Percentiles rank a stretch among this genome's conserved stretches.
These are phyloP conservation scores for Drosophila subquinaria DNA, from an alignment of 2,888 invertebrate species.

Conservation along the genomic window DNA sequence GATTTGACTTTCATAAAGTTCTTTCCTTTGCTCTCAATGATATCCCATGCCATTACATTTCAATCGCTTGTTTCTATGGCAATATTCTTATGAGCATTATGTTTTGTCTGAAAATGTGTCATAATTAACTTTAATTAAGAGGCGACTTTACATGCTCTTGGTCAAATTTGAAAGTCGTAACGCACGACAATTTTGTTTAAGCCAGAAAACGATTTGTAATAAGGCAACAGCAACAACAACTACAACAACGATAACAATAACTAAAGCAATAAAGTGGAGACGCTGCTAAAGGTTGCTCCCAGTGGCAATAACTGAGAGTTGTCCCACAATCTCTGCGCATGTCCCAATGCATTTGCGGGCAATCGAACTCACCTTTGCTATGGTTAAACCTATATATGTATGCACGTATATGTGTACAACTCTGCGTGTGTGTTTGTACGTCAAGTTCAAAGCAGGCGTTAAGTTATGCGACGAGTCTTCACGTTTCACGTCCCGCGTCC, in stretches of 20 bases:
- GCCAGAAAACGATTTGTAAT: constrained; percentile 65
- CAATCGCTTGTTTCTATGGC: constrained; percentile 8
- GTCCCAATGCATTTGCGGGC: constrained; percentile 60
- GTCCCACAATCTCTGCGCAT: constrained; percentile 63
- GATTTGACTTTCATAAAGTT: not conserved
- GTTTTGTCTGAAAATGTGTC: constrained; percentile 5
- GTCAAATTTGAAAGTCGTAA: constrained; percentile 1
- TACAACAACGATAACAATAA: constrained; percentile 10
- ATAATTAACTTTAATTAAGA: constrained; percentile 23
- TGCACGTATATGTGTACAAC: constrained; percentile 2
- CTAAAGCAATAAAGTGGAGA: constrained; percentile 1
- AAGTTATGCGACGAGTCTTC: constrained; percentile 46
- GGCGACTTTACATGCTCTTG: not conserved
- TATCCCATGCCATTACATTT: not conserved
- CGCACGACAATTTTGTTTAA: constrained; percentile 26
- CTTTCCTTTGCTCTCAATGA: not conserved
- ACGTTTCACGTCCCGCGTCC: constrained; percentile 30
- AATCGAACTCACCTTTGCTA: constrained; percentile 72
- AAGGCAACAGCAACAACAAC: constrained; percentile 25
- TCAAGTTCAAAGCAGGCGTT: constrained; percentile 76
- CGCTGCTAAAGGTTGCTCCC: constrained; percentile 12
- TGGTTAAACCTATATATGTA: constrained; percentile 23
- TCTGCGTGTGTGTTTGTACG: constrained; percentile 29
- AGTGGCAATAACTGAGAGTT: constrained; percentile 10
- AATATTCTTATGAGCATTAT: not conserved